Evolutionary conservation across 2,888 invertebrate genomes (phyloP), one percentile per base, ranked within the genome.

Genomic region (Leucophenga maculata): DNA sequence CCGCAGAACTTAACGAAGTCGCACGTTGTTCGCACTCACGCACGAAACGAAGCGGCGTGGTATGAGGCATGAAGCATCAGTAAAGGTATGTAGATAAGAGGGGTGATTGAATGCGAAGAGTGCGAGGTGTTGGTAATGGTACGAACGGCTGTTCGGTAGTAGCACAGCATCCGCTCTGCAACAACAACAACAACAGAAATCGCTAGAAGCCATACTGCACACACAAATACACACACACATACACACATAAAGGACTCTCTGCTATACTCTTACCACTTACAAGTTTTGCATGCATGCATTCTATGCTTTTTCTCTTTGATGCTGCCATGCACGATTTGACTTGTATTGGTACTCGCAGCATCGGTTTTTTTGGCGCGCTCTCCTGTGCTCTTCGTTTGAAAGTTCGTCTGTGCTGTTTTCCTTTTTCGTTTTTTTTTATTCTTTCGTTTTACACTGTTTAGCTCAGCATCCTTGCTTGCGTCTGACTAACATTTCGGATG

Each of bases 1-100:
- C 84, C 80, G 80, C 84, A 83, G 82, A 81, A 81, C 83, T 81
- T 81, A 81, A 81, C 80, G 80, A 81, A 81, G 84, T 81, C 84
- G 82, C 80, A 81, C 80, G 84, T 77, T 78, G 77, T 76, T 70
- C 68, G 54, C 68, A 68, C 55, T 54, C 68, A 48, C 60, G 32
- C 44, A 62, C 60, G 46, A 16, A 57, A 26, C 14, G 8, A 44
- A 16, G 60, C 31, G 60, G 26, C 46, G 26, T 14, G 22, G 57
- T 14, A 20, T 20, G 52, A 6, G 52, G 6, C n/a, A 26, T 13
- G 31, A 18, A 11, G 57, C 9, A 55, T 13, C 3, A 2, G 55
- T 9, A 18, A 22, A 18, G 55, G 20, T 16, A 20, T 20, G n/a
- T n/a, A n/a, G 57, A 9, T 26, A 57, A n/a, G 57, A 26, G 22